phyloP scores from a whole-genome alignment of 2,113 vertebrate species.

The Perccottus glenii region DNA sequence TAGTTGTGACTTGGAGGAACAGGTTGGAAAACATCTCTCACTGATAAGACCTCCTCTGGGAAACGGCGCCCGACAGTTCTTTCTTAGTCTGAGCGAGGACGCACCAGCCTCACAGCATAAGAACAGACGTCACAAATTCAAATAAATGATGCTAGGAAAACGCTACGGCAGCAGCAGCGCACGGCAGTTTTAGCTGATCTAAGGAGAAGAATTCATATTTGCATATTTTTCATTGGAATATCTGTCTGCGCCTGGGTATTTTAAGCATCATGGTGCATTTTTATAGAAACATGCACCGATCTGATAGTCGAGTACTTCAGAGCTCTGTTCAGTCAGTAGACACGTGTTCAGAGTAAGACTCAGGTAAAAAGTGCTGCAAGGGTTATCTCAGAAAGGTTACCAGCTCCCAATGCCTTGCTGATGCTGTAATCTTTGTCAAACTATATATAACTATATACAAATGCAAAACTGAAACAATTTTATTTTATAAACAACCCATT shows the following conservation, averaged over 20 bases:
- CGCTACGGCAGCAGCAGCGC: slow-evolving; percentile 26
- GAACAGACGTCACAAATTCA: slow-evolving; percentile 42
- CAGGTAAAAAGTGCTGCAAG: no score
- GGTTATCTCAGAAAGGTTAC: no score
- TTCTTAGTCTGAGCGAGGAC: slow-evolving; percentile 34
- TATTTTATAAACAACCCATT: not conserved
- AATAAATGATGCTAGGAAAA: slow-evolving; percentile 45
- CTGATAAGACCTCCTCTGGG: slow-evolving; percentile 57
- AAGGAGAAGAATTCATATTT: slow-evolving; percentile 40
- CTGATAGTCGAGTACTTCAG: no score
- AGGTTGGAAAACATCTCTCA: slow-evolving; percentile 31
- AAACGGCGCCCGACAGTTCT: slow-evolving; percentile 28
- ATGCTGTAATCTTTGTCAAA: no score
- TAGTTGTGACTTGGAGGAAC: slow-evolving; percentile 52
- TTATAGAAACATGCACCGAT: no score
- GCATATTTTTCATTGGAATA: slow-evolving; percentile 46
- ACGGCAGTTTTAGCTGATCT: slow-evolving; percentile 40
- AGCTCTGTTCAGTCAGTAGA: no score
- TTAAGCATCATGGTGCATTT: not conserved
- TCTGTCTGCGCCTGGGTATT: slow-evolving; percentile 18
- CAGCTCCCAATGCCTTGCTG: no score
- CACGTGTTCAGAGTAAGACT: no score
- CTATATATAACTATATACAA: no score
- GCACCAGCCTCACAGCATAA: slow-evolving; percentile 10
- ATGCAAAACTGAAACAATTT: no score